These are phyloP conservation scores for Chymomyza amoena DNA, from an alignment of 2,888 invertebrate species.

Conservation along the genomic window DNA sequence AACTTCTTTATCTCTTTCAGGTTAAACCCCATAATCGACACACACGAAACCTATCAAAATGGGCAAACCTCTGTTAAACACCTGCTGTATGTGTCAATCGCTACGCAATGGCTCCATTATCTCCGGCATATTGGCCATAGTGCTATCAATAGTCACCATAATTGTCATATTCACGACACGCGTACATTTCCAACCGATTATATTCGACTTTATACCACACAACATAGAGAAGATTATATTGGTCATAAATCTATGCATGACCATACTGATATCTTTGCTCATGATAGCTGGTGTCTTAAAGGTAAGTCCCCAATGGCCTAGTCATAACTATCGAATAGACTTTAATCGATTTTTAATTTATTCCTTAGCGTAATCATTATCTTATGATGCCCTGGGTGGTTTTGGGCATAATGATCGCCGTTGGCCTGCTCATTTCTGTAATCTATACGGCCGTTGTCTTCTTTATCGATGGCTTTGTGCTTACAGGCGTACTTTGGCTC, in stretches of 20 bases:
- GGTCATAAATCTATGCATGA: constrained; percentile 89
- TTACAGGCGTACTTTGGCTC: constrained; percentile 82
- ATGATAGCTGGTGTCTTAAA: constrained; percentile 87
- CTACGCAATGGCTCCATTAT: constrained; percentile 87
- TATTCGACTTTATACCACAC: constrained; percentile 86
- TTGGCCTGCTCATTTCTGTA: constrained; percentile 88
- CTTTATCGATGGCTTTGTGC: constrained; percentile 82
- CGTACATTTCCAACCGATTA: constrained; percentile 87
- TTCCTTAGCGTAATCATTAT: constrained; percentile 86
- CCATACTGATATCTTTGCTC: constrained; percentile 88
- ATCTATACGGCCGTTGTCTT: constrained; percentile 88
- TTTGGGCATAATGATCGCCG: constrained; percentile 87
- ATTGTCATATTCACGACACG: constrained; percentile 83
- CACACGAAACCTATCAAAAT: constrained; percentile 51
- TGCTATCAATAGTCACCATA: constrained; percentile 86
- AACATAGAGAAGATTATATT: constrained; percentile 87
- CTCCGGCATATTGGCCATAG: constrained; percentile 85
- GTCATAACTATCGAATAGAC: background rate
- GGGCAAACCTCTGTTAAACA: constrained; percentile 81
- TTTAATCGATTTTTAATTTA: constrained; percentile 27
- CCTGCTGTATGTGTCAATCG: constrained; percentile 86
- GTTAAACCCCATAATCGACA: background rate
- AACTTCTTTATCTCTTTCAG: constrained; percentile 16
- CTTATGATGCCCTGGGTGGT: constrained; percentile 92
- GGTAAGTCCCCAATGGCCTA: constrained; percentile 79